phyloP scores from a whole-genome alignment of 2,797 vertebrate genomes.

The Peromyscus nudipes region DNA sequence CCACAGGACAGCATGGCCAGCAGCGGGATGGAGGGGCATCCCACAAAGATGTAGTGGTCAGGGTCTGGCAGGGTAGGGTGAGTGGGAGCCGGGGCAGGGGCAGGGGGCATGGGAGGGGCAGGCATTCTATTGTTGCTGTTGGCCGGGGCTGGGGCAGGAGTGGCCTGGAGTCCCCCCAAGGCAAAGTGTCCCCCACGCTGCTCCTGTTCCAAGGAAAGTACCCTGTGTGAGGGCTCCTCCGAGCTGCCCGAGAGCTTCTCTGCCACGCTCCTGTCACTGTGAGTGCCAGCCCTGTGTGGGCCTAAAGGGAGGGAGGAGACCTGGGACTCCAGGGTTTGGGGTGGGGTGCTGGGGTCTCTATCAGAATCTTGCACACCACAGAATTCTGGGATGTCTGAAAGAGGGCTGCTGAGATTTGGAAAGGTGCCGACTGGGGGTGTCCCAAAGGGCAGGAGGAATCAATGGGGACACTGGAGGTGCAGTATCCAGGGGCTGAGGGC shows the following conservation, averaged over 20 bases:
- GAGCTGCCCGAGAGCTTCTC: constrained; percentile 84
- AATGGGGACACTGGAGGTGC: rapidly evolving
- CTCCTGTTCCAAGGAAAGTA: constrained; percentile 86
- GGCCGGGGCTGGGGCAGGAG: background rate
- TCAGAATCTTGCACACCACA: constrained; percentile 19
- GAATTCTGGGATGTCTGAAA: background rate
- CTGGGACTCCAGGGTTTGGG: background rate
- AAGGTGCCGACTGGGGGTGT: background rate
- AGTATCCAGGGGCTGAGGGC: background rate
- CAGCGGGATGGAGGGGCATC: background rate
- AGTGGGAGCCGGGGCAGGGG: background rate
- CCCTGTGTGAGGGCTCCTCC: constrained; percentile 85
- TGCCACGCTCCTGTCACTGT: constrained; percentile 85
- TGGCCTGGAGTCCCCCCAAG: constrained; percentile 78
- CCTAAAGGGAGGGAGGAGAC: background rate
- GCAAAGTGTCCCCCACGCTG: constrained; percentile 85
- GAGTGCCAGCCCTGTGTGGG: constrained; percentile 73
- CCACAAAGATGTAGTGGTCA: constrained; percentile 5
- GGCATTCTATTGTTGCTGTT: constrained; percentile 65
- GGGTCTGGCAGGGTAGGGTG: background rate
- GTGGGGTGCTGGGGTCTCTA: background rate
- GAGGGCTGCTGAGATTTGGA: background rate
- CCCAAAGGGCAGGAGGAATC: background rate
- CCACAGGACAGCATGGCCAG: background rate
- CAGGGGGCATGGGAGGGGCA: constrained; percentile 74